Conservation (phyloP, 2,888 invertebrate genomes). For the Hemaris fuciformis region DNA sequence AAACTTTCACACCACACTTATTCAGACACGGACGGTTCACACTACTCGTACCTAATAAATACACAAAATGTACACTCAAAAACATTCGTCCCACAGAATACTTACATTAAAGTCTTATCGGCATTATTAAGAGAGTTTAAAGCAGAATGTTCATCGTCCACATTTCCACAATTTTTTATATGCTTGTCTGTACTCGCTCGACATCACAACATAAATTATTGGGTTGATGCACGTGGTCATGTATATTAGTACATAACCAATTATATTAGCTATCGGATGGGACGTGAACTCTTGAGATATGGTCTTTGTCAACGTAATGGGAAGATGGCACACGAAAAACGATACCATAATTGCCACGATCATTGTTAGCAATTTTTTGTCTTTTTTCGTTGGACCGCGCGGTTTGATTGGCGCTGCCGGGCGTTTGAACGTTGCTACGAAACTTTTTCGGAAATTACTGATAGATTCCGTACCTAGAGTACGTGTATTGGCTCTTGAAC, state of each 20-base stretch:
- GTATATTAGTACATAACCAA: slow-evolving; percentile 91
- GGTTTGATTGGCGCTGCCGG: slow-evolving; percentile 67
- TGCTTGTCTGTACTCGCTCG: slow-evolving; percentile 93
- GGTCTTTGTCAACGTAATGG: slow-evolving; percentile 92
- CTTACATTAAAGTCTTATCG: slow-evolving; percentile 15
- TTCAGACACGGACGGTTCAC: slow-evolving; percentile 43
- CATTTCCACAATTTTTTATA: slow-evolving; percentile 89
- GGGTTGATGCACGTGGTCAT: slow-evolving; percentile 94
- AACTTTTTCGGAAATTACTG: slow-evolving; percentile 45
- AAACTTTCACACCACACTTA: slow-evolving; percentile 13
- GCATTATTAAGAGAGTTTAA: slow-evolving; percentile 11
- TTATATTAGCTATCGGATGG: slow-evolving; percentile 86
- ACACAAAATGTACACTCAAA: slow-evolving; percentile 7
- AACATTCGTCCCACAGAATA: background rate
- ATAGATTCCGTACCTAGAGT: slow-evolving; percentile 40
- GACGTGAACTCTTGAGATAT: slow-evolving; percentile 85
- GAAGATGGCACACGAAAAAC: slow-evolving; percentile 94
- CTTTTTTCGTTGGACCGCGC: slow-evolving; percentile 87
- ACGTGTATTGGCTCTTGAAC: slow-evolving; percentile 38
- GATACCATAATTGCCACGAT: slow-evolving; percentile 94
- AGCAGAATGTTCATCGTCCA: slow-evolving; percentile 43
- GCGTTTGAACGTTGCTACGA: slow-evolving; percentile 56
- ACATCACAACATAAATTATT: slow-evolving; percentile 96
- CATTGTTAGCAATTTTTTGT: slow-evolving; percentile 90
- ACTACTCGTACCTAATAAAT: slow-evolving; percentile 24